Conservation (phyloP, 2,888 invertebrate species). For the Phasia obesa region DNA sequence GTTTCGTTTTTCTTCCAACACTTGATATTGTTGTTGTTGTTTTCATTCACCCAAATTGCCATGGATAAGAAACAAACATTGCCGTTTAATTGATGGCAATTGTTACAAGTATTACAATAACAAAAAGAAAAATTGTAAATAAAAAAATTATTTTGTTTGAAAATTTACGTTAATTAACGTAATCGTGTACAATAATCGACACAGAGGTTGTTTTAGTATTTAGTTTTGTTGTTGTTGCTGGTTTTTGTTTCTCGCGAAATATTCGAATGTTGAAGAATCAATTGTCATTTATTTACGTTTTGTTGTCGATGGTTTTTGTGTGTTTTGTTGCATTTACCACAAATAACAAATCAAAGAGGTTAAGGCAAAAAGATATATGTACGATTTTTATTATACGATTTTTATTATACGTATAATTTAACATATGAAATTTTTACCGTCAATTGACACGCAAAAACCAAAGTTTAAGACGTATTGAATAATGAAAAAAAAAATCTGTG, state of each 20-base stretch:
- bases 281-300: constrained; percentile 62
- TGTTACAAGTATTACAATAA: constrained; percentile 64
- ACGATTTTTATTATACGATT: constrained; percentile 34
- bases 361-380: constrained; percentile 64
- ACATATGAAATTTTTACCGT: constrained; percentile 68
- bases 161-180: constrained; percentile 71
- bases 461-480: constrained; percentile 35
- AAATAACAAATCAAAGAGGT: constrained; percentile 66
- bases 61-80: constrained; percentile 42
- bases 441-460: constrained; percentile 70
- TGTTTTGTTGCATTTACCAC: constrained; percentile 40
- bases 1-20: constrained; percentile 29
- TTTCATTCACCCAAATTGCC: constrained; percentile 55
- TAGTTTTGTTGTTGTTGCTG: constrained; percentile 8
- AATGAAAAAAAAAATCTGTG: constrained; percentile 8
- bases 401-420: constrained; percentile 65
- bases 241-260: constrained; percentile 18
- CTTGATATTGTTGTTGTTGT: constrained; percentile 15
- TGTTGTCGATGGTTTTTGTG: constrained; percentile 5
- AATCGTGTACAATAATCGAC: constrained; percentile 70
- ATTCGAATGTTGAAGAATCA: constrained; percentile 67
- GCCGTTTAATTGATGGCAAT: constrained; percentile 69
- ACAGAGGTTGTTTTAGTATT: constrained; percentile 51
- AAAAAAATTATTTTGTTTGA: constrained; percentile 60
- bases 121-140: constrained; percentile 31